phyloP scores from a whole-genome alignment of 2,113 vertebrate genomes.

The Oplegnathus fasciatus region DNA sequence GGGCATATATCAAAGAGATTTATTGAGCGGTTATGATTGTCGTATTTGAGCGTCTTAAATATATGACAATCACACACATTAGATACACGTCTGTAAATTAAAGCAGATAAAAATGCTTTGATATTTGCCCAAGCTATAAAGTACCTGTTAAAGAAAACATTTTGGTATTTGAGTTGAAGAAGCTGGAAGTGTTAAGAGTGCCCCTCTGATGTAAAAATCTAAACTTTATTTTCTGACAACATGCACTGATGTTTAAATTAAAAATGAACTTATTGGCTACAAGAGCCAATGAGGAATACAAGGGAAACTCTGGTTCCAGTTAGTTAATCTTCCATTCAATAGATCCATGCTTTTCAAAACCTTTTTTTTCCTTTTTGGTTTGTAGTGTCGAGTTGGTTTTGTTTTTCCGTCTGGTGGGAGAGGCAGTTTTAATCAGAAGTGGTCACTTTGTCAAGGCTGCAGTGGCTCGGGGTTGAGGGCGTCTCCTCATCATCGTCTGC shows the following conservation, averaged over 20 bases:
- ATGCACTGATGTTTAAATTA: conserved; percentile 44
- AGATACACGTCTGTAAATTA: conserved; percentile 7
- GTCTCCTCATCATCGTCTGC: conserved; percentile 76
- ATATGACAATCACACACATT: background rate
- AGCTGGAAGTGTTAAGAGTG: conserved; percentile 33
- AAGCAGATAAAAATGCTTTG: conserved; percentile 31
- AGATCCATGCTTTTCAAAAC: conserved; percentile 43
- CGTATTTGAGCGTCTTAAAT: background rate
- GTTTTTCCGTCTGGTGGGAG: conserved; percentile 15
- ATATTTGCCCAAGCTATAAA: conserved; percentile 55
- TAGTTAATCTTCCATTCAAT: background rate
- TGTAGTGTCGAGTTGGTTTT: conserved; percentile 25
- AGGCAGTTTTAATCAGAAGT: conserved; percentile 70
- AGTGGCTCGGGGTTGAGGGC: conserved; percentile 70
- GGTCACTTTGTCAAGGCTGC: conserved; percentile 81
- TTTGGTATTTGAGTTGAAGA: conserved; percentile 65
- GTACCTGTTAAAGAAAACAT: conserved; percentile 22
- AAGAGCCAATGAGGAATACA: conserved; percentile 16
- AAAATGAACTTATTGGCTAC: conserved; percentile 27
- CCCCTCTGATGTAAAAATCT: conserved; percentile 32
- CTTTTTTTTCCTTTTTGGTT: conserved; percentile 33
- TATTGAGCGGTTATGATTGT: background rate
- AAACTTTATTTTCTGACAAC: conserved; percentile 23
- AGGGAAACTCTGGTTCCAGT: conserved; percentile 9
- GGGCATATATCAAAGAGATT: conserved; percentile 36